Evolutionary conservation across 2,797 vertebrate genomes (phyloP).

Genomic region (Melanotaenia maccullochi): DNA sequence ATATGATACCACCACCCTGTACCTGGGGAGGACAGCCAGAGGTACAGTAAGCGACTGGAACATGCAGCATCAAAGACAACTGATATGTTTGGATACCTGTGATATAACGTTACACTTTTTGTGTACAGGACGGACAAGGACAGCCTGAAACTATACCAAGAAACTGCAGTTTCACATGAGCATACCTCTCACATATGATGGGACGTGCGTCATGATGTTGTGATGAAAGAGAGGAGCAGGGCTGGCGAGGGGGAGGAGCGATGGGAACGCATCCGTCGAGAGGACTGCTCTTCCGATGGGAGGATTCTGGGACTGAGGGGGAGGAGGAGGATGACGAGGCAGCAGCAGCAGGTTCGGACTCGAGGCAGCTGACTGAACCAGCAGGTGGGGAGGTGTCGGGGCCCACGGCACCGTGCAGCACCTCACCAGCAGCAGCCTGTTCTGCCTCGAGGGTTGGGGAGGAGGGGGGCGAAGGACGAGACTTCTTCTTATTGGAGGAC

Average conservation of each 20-base stretch:
- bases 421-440: slow-evolving; percentile 80
- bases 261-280: slow-evolving; percentile 87
- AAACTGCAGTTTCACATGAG: not conserved
- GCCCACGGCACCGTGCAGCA: slow-evolving; percentile 88
- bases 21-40: slow-evolving; percentile 80
- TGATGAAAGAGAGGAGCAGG: slow-evolving; percentile 92
- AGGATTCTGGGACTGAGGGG: slow-evolving; percentile 73
- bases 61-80: slow-evolving; percentile 31
- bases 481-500: slow-evolving; percentile 94
- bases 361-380: slow-evolving; percentile 53
- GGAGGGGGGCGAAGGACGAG: slow-evolving; percentile 91
- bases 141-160: not conserved
- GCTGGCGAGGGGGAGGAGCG: slow-evolving; percentile 94
- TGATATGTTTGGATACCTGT: slow-evolving; percentile 12
- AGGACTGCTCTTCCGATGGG: slow-evolving; percentile 83
- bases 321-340: slow-evolving; percentile 65
- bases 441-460: slow-evolving; percentile 94
- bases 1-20: slow-evolving; percentile 96
- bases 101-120: slow-evolving; percentile 21
- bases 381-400: slow-evolving; percentile 80
- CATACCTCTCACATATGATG: slow-evolving; percentile 95
- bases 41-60: slow-evolving; percentile 29
- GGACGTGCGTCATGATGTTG: slow-evolving; percentile 89
- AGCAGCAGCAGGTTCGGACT: slow-evolving; percentile 77
- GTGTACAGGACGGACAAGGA: slow-evolving; percentile 5